Conservation (phyloP, 2,797 vertebrate species). For the Australoheros facetus region DNA sequence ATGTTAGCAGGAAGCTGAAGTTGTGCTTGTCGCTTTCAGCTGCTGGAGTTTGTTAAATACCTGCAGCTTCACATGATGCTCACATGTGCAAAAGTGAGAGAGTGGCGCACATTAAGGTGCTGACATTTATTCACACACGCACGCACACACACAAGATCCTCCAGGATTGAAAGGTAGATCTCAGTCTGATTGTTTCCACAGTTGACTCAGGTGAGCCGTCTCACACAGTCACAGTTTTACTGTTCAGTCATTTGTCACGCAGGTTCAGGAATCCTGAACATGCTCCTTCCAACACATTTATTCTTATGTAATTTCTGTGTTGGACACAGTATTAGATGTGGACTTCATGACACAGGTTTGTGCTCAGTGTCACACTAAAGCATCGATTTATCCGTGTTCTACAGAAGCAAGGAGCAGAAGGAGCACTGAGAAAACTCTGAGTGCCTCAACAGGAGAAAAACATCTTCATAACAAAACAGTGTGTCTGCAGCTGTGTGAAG, state of each 20-base stretch:
- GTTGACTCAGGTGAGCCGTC: neutral
- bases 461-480: neutral
- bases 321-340: neutral
- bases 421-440: neutral
- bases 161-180: neutral
- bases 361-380: no score
- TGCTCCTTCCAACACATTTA: neutral
- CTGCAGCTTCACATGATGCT: neutral
- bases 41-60: neutral
- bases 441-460: neutral
- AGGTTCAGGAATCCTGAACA: neutral
- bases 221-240: neutral
- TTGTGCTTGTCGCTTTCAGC: neutral
- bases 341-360: neutral
- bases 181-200: neutral
- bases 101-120: no score
- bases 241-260: neutral
- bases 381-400: neutral
- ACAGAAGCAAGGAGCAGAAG: neutral
- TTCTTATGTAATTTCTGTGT: no score
- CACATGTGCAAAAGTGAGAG: no score
- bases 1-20: neutral
- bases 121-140: no score
- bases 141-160: neutral
- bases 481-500: neutral